These are phyloP conservation scores for Calypte anna DNA, from an alignment of 2,113 vertebrate genomes.

Conservation along the genomic window DNA sequence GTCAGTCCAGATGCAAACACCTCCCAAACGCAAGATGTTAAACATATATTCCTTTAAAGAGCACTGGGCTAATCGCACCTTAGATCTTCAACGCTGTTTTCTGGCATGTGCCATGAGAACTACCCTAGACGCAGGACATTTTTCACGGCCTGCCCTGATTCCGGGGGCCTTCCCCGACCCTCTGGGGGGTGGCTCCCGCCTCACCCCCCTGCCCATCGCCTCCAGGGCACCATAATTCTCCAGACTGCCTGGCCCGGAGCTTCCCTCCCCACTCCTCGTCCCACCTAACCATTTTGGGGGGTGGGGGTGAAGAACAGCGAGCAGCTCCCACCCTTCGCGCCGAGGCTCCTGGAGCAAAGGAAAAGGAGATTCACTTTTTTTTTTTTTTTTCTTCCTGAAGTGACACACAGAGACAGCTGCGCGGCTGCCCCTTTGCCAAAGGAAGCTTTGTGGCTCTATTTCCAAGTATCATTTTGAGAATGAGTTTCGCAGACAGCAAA, in stretches of 20 bases:
- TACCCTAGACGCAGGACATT: background rate
- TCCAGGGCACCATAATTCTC: background rate
- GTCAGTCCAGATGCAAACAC: background rate
- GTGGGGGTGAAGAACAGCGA: background rate
- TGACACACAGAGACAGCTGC: conserved; percentile 8
- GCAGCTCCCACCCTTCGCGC: background rate
- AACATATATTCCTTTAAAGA: background rate
- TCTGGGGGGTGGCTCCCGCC: background rate
- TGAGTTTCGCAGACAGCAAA: background rate
- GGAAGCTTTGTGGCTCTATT: conserved; percentile 10
- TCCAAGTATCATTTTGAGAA: conserved; percentile 26
- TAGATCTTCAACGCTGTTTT: background rate
- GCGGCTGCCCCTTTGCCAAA: background rate
- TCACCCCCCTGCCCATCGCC: background rate
- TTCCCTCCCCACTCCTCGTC: background rate
- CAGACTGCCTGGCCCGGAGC: background rate
- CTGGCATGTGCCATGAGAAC: background rate
- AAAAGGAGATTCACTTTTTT: background rate
- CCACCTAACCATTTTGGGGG: rapidly evolving
- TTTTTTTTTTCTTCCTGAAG: background rate
- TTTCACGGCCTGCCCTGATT: background rate
- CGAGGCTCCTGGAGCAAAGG: too few relatives aligned
- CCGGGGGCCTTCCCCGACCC: background rate
- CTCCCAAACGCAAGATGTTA: background rate
- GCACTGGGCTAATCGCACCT: background rate